phyloP scores from a whole-genome alignment of 2,113 vertebrate genomes.

The Porphyrio hochstetteri region DNA sequence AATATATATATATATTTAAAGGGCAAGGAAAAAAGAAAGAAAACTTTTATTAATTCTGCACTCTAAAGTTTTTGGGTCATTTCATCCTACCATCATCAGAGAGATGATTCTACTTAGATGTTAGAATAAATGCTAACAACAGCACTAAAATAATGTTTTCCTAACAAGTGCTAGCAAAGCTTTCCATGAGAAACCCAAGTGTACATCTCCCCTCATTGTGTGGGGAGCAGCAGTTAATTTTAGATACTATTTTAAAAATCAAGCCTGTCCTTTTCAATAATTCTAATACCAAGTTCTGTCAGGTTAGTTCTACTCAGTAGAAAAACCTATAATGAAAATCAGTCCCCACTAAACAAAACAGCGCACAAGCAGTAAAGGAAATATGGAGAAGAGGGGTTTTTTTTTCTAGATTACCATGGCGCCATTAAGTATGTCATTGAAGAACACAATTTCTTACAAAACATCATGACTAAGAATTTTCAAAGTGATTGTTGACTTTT shows the following conservation, averaged over 20 bases:
- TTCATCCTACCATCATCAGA: neutral
- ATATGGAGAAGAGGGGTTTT: neutral
- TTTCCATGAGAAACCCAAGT: neutral
- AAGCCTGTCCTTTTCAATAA: neutral
- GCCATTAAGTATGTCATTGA: neutral
- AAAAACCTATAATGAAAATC: neutral
- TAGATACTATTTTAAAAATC: neutral
- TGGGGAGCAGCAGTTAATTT: neutral
- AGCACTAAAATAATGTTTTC: neutral
- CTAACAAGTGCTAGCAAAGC: neutral
- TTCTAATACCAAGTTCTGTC: neutral
- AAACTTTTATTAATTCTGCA: neutral
- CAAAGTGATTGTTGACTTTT: neutral
- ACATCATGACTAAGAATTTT: neutral
- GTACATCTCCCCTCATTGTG: accelerated
- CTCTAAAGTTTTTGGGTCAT: neutral
- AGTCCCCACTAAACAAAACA: neutral
- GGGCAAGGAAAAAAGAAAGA: neutral
- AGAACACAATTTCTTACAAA: neutral
- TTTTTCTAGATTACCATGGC: neutral
- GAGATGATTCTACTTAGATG: neutral
- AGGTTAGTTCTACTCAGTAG: neutral
- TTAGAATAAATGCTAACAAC: neutral
- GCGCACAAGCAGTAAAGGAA: neutral
- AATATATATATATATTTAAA: neutral